Percentiles rank a stretch among this genome's conserved stretches.
phyloP scores from a whole-genome alignment of 2,113 vertebrate genomes.

The Neoarius graeffei region DNA sequence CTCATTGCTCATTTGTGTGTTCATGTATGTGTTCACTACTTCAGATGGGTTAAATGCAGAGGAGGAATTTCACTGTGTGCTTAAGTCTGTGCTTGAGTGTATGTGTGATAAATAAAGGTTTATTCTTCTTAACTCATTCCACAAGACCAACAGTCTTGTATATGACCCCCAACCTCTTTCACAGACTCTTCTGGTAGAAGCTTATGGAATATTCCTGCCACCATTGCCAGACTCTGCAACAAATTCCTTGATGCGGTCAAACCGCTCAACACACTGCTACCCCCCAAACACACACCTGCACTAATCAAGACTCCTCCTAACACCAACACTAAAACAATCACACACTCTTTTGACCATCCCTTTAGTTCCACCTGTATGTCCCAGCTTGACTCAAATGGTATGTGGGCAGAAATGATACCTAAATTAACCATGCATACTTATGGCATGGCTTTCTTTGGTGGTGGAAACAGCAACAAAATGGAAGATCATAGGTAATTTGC shows the following conservation, averaged over 20 bases:
- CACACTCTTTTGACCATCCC: neutral
- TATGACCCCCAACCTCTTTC: neutral
- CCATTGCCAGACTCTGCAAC: neutral
- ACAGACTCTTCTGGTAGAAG: neutral
- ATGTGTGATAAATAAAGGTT: too few relatives aligned
- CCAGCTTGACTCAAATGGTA: neutral
- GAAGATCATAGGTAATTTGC: neutral
- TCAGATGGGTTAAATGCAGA: too few relatives aligned
- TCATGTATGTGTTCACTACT: too few relatives aligned
- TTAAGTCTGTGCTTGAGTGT: too few relatives aligned
- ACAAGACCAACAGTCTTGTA: neutral
- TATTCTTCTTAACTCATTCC: neutral
- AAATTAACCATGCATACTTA: neutral
- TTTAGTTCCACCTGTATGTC: neutral
- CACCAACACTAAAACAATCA: neutral
- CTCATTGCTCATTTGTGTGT: too few relatives aligned
- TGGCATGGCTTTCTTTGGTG: neutral
- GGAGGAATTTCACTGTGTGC: too few relatives aligned
- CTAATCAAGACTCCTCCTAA: neutral
- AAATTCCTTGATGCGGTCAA: neutral
- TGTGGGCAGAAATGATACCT: neutral
- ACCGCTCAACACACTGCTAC: neutral
- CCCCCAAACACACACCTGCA: neutral
- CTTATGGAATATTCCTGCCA: neutral
- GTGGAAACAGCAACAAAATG: neutral